Evolutionary conservation across 2,113 vertebrate genomes (phyloP).

Genomic region (Leucopsar rothschildi): DNA sequence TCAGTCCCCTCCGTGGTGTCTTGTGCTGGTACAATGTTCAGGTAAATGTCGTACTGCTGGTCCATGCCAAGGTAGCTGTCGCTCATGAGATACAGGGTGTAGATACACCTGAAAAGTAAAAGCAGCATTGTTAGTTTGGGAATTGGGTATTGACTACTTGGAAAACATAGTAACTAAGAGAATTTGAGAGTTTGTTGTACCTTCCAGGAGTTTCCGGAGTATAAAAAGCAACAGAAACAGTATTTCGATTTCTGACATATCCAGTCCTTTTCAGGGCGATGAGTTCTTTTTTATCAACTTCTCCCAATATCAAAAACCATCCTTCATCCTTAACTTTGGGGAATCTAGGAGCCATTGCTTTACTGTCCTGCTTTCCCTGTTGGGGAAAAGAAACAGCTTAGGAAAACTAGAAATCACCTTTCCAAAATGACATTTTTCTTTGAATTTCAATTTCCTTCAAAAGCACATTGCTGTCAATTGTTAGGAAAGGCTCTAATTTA

Average conservation of each 20-base stretch:
- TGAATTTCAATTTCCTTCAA: neutral
- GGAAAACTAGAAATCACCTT: neutral
- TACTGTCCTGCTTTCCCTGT: slow-evolving; percentile 91
- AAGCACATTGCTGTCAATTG: neutral
- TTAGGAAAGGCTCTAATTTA: neutral
- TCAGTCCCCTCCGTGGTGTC: slow-evolving; percentile 74
- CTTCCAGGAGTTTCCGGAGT: slow-evolving; percentile 88
- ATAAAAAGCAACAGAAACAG: slow-evolving; percentile 87
- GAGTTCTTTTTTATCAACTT: slow-evolving; percentile 91
- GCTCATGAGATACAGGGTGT: slow-evolving; percentile 95
- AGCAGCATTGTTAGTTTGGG: neutral
- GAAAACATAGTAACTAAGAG: neutral
- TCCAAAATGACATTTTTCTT: neutral
- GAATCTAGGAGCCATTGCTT: slow-evolving; percentile 87
- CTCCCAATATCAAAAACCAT: slow-evolving; percentile 92
- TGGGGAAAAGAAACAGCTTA: slow-evolving; percentile 32
- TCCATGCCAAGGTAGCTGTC: slow-evolving; percentile 98
- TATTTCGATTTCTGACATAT: slow-evolving; percentile 77
- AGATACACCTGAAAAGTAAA: slow-evolving; percentile 82
- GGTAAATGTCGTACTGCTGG: slow-evolving; percentile 94
- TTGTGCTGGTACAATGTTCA: slow-evolving; percentile 79
- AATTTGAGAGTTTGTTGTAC: slow-evolving; percentile 70
- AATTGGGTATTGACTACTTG: neutral
- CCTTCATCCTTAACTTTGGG: slow-evolving; percentile 95
- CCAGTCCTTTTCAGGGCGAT: slow-evolving; percentile 92